Conservation (phyloP, 2,113 vertebrate genomes). For the Salvelinus namaycush region DNA sequence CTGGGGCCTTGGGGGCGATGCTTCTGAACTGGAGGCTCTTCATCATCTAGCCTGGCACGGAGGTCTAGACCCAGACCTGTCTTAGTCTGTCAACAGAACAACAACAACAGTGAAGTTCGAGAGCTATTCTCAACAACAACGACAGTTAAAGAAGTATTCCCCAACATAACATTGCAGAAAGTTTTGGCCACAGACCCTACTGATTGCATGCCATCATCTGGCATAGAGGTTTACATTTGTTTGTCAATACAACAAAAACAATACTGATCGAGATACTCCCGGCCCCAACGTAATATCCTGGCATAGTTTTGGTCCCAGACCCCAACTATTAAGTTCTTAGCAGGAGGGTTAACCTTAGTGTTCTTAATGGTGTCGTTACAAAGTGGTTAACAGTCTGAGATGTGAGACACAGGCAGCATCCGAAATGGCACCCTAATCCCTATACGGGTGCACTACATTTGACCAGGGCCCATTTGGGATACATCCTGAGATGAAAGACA, state of each 20-base stretch:
- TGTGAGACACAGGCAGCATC: not conserved
- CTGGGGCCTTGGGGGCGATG: conserved; percentile 89
- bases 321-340: conserved; percentile 13
- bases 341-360: not conserved
- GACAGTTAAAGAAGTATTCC: too few species aligned
- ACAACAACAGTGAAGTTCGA: not conserved
- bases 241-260: too few species aligned
- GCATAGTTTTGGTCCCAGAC: not conserved
- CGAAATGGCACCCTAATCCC: not conserved
- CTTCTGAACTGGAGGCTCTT: conserved; percentile 87
- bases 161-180: too few species aligned
- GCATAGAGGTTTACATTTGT: too few species aligned
- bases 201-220: too few species aligned
- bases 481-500: not conserved
- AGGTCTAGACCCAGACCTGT: not conserved
- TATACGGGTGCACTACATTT: not conserved
- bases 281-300: not conserved
- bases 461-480: too few species aligned
- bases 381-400: not conserved
- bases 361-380: not conserved
- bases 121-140: not conserved
- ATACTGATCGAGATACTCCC: not conserved
- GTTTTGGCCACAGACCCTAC: too few species aligned
- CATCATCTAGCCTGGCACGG: conserved; percentile 59
- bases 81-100: not conserved